Conservation (phyloP, 2,797 vertebrate genomes). For the Poliocrania exsul region DNA sequence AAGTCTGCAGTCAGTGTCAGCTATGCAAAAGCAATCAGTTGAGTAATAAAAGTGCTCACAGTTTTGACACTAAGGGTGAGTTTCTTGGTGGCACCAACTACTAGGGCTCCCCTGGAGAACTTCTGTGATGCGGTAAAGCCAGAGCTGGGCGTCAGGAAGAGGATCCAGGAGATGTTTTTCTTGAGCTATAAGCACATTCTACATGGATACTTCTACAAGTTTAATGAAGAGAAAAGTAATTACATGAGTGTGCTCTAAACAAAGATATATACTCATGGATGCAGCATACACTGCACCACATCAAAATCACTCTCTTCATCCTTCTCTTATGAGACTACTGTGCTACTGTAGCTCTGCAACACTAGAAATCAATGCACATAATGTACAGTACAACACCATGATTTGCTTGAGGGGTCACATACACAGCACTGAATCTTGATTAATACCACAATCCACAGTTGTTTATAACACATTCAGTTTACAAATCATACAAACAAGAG, state of each 20-base stretch:
- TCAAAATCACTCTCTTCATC: not conserved
- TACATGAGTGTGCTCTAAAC: not conserved
- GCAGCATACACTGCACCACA: not conserved
- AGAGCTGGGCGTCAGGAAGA: not conserved
- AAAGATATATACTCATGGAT: not conserved
- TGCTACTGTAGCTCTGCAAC: not conserved
- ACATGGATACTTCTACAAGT: not conserved
- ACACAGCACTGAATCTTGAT: constrained; percentile 35
- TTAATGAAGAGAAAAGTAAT: not conserved
- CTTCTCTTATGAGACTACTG: not conserved
- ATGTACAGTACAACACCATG: not conserved
- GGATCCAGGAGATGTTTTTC: not conserved
- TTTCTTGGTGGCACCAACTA: not conserved
- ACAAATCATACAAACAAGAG: constrained; percentile 42
- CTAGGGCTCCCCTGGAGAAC: not conserved
- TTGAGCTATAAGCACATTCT: not conserved
- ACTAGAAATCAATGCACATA: not conserved
- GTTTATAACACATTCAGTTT: constrained; percentile 36
- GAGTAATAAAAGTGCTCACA: not conserved
- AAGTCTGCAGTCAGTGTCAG: not conserved
- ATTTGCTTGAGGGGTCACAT: constrained; percentile 33
- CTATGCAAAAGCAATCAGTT: not conserved
- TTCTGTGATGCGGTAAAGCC: not conserved
- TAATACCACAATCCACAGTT: constrained; percentile 38
- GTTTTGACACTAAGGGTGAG: not conserved